phyloP scores from a whole-genome alignment of 2,113 vertebrate species.

The Plestiodon gilberti region DNA sequence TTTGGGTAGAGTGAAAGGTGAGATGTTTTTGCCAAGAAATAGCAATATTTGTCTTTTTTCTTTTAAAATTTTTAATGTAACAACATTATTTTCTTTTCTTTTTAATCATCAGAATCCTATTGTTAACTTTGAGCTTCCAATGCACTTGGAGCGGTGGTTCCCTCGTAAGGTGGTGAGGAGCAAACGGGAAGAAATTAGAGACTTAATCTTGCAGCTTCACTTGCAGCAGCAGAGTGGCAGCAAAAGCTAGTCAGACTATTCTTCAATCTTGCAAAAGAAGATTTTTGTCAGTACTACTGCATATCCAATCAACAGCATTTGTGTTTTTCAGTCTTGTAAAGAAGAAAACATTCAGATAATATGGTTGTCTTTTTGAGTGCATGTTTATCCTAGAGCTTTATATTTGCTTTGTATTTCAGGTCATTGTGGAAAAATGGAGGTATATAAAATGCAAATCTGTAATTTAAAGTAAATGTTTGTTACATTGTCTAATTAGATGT shows the following conservation, averaged over 20 bases:
- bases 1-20: background rate
- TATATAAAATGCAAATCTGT: slow-evolving; percentile 53
- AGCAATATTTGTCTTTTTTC: background rate
- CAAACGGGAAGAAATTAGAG: slow-evolving; percentile 93
- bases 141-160: slow-evolving; percentile 91
- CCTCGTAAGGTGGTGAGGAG: slow-evolving; percentile 87
- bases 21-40: slow-evolving; percentile 1
- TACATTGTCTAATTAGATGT: slow-evolving; percentile 57
- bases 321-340: slow-evolving; percentile 47
- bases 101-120: slow-evolving; percentile 87
- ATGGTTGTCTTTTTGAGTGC: slow-evolving; percentile 56
- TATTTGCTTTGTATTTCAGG: slow-evolving; percentile 42
- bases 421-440: slow-evolving; percentile 2
- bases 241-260: slow-evolving; percentile 73
- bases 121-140: slow-evolving; percentile 90
- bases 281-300: slow-evolving; percentile 43
- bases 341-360: slow-evolving; percentile 24
- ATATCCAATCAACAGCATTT: slow-evolving; percentile 59
- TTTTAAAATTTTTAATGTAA: slow-evolving; percentile 22
- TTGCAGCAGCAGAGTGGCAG: slow-evolving; percentile 82
- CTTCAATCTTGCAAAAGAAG: slow-evolving; percentile 40
- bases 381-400: slow-evolving; percentile 58
- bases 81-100: slow-evolving; percentile 19
- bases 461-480: slow-evolving; percentile 62
- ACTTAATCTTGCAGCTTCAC: slow-evolving; percentile 90